These are phyloP conservation scores for Phyllotis vaccarum DNA, from an alignment of 2,797 vertebrate genomes.

Conservation along the genomic window DNA sequence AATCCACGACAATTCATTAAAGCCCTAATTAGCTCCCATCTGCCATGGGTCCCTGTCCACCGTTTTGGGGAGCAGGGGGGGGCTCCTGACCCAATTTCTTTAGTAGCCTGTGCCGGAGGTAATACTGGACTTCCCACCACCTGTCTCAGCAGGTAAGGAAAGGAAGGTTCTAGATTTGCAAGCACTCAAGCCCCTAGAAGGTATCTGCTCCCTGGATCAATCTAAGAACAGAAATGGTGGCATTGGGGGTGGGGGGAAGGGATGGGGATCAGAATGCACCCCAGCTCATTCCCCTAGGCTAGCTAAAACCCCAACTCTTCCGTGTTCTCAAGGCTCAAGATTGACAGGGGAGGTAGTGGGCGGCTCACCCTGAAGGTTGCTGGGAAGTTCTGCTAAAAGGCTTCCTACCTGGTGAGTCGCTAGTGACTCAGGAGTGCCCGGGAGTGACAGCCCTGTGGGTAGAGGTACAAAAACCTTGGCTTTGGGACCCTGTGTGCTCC, in stretches of 20 bases:
- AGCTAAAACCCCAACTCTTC: neutral
- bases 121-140: fast-evolving
- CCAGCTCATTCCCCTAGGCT: neutral
- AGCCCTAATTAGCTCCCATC: constrained; percentile 79
- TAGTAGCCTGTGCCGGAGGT: neutral
- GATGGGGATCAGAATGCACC: neutral
- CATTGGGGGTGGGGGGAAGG: neutral
- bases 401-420: constrained; percentile 44
- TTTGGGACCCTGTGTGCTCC: neutral
- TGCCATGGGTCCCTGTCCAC: constrained; percentile 9
- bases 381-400: neutral
- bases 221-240: fast-evolving
- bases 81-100: constrained; percentile 70
- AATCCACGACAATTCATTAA: constrained; percentile 71
- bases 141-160: neutral
- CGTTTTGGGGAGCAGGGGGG: neutral
- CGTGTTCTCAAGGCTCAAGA: neutral
- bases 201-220: neutral
- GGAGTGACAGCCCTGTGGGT: constrained; percentile 59
- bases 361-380: neutral
- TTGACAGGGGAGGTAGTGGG: constrained; percentile 17
- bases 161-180: neutral
- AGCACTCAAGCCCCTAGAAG: too few species aligned
- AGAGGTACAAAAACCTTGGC: neutral
- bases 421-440: constrained; percentile 69